These are phyloP conservation scores for Salvelinus fontinalis DNA, from an alignment of 2,113 vertebrate genomes.

Conservation along the genomic window DNA sequence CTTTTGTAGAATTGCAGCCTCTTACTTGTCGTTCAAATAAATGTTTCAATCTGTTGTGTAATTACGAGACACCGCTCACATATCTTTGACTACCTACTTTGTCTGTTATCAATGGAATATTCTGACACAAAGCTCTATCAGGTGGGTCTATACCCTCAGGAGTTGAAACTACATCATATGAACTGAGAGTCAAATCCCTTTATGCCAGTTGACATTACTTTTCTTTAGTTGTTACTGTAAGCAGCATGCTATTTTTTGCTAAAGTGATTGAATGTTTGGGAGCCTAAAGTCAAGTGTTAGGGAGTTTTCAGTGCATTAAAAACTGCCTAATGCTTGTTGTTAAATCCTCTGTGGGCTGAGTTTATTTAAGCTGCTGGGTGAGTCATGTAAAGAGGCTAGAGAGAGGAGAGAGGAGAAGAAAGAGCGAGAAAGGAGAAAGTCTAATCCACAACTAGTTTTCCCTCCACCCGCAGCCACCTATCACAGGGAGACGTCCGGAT, in stretches of 20 bases:
- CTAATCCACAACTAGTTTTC: neutral
- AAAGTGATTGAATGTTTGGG: neutral
- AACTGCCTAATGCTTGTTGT: neutral
- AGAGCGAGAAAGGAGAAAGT: neutral
- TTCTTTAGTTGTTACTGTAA: neutral
- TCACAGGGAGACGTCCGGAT: neutral
- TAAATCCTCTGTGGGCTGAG: constrained; percentile 1
- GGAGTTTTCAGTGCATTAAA: neutral
- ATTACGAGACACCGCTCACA: neutral
- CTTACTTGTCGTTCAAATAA: neutral
- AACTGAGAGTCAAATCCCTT: neutral
- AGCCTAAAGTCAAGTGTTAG: neutral
- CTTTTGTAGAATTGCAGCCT: too few relatives aligned
- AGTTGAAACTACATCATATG: neutral
- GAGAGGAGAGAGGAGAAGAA: neutral
- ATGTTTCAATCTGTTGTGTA: neutral
- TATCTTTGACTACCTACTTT: neutral
- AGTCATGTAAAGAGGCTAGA: constrained; percentile 6
- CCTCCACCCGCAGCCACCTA: neutral
- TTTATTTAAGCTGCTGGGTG: neutral
- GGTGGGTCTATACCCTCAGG: neutral
- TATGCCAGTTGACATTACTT: neutral
- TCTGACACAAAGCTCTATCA: neutral
- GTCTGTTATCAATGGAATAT: neutral
- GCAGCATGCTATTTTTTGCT: neutral